Evolutionary conservation across 2,797 vertebrate genomes (phyloP).

Genomic region (Diplodus puntazzo): DNA sequence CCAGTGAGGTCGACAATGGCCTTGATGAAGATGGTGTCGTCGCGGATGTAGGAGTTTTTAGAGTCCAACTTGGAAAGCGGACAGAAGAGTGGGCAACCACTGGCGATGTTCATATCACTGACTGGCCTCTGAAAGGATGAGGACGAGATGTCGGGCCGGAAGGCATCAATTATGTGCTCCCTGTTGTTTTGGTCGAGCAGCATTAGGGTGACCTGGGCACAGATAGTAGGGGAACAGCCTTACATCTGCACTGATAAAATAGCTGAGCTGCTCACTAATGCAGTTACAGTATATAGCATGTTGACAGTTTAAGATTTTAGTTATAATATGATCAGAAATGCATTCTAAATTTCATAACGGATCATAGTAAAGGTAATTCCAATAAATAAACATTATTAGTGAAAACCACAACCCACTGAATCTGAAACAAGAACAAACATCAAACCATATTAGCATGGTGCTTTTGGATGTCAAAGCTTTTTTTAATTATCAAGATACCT

Average conservation of each 20-base stretch:
- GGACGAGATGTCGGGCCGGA: constrained; percentile 93
- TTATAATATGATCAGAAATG: background rate
- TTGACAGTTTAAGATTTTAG: background rate
- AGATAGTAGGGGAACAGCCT: constrained; percentile 17
- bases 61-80: constrained; percentile 93
- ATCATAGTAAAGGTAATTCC: background rate
- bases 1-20: constrained; percentile 97
- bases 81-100: constrained; percentile 97
- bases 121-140: constrained; percentile 97
- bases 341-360: background rate
- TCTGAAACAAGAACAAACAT: background rate
- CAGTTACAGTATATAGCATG: background rate
- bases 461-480: background rate
- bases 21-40: constrained; percentile 98
- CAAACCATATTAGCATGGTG: background rate
- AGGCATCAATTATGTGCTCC: constrained; percentile 97
- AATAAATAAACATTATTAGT: background rate
- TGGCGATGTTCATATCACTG: constrained; percentile 98
- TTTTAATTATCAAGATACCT: too few relatives aligned
- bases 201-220: constrained; percentile 94
- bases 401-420: background rate
- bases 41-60: constrained; percentile 94
- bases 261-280: constrained; percentile 5
- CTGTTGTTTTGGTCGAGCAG: constrained; percentile 97
- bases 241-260: constrained; percentile 14